Base-by-base conservation (phyloP, 2,888 invertebrate genomes). In the Arctia plantaginis region DNA sequence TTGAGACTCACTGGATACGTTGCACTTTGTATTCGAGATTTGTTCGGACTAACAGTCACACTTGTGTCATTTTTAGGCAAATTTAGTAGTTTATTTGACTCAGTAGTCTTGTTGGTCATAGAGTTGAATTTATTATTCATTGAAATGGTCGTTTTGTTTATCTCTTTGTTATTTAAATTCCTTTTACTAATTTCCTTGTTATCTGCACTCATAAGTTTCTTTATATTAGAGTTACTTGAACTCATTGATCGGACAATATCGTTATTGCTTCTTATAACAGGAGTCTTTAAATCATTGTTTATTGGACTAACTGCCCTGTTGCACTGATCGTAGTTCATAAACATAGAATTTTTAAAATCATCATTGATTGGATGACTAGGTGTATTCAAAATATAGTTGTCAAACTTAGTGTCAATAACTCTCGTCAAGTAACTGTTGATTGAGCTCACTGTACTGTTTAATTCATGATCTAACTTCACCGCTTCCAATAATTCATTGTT, bases 401-500 rank as follows among this genome's bases (percentile, higher is more conserved):
- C 47, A 23, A 20, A 33, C 23, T 30, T 47, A 7, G 47, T 30
- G 6, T 47, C 33, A 12, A 47, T 47, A 33, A 67, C 33, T 67
- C 23, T 33, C 67, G 33, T 67, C 23, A 33, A 67, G 1, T 13
- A 23, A 47, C 47, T 67, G 23, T 67, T 67, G 7, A 33, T 47
- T 20, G 67, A 47, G 67, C 47, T 67, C 6, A 67, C 44, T 47
- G 67, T 47, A 33, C 30, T 47, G 13, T 33, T 67, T 67, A 27
- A 47, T 67, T 67, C 23, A 44, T 47, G 44, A 23, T 23, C 39
- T 18, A 23, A 30, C 20, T 67, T 47, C 27, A 33, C 47, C 27
- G 6, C 20, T 47, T 33, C 27, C 23, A 44, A 23, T 20, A 47
- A 33, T 47, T 67, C 47, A 67, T 47, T 47, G 4, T 67, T 20